Evolutionary conservation across 2,888 invertebrate species (phyloP), one percentile per base, ranked within the genome.

Genomic region (Thecophora atra): DNA sequence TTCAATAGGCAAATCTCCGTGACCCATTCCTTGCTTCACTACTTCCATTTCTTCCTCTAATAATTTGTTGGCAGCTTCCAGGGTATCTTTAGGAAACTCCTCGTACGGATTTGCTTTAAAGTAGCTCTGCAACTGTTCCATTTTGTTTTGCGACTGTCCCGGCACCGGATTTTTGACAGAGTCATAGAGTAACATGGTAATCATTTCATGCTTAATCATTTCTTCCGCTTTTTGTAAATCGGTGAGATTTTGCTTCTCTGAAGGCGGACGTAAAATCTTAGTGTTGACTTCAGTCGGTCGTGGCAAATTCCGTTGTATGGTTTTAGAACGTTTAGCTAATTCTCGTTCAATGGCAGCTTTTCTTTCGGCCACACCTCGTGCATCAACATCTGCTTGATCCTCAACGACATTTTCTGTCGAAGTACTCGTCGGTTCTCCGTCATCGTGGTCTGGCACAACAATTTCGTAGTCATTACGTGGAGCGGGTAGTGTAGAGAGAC

Each of bases 381-480:
- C 92, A 83, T 96, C 96, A 1, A 94, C 88, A 81, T 96, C 96
- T 0, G 95, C 93, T 86, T 96, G 96, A 87, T 96, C 98, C 81
- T 96, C 95, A 0, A 94, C 84, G 0, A 85, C 79, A 74, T 88
- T 87, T 72, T 89, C 88, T 60, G 85, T 77, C 21, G 79, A 77
- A 0, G 81, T 81, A n/a, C 82, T 84, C 26, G 83, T 85, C 2
- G 87, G 87, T 19, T 88, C 88, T 7, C 73, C 73, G 70, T 75
- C 74, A 26, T 88, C 88, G 70, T 92, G 90, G 75, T 97, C 97
- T 0, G 98, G 98, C 17, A 98, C 95, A 56, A 99, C 98, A 81
- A 99, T 98, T 88, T 99, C 99, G 85, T 97, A 99, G 87, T 99
- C 99, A 84, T 99, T 99, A 78, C 94, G 93, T 0, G 99, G 99